Percentiles rank a stretch among this genome's conserved stretches.
These are phyloP conservation scores for Adelphocoris suturalis DNA, from an alignment of 2,888 invertebrate species.

Conservation along the genomic window DNA sequence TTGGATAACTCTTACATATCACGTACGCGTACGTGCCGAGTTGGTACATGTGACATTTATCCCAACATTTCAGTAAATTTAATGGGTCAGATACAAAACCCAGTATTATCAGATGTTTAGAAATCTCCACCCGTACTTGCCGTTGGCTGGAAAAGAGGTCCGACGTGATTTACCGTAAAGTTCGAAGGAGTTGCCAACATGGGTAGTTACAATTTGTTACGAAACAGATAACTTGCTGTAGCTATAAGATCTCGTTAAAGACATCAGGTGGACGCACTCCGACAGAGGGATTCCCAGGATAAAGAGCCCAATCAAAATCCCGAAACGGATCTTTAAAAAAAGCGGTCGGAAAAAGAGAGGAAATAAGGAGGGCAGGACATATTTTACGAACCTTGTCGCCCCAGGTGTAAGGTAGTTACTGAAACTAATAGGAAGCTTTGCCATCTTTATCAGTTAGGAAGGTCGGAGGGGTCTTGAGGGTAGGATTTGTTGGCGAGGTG, in stretches of 20 bases:
- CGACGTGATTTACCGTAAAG: neutral
- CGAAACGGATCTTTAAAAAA: slow-evolving; percentile 30
- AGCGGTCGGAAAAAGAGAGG: slow-evolving; percentile 7
- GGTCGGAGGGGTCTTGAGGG: slow-evolving; percentile 47
- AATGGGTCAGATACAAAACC: no score
- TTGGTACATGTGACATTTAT: no score
- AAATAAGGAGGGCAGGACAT: slow-evolving; percentile 34
- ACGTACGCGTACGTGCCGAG: no score
- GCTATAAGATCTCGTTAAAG: neutral
- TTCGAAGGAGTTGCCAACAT: neutral
- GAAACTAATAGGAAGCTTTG: slow-evolving; percentile 71
- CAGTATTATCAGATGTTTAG: no score
- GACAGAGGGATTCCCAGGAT: slow-evolving; percentile 42
- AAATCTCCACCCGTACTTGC: no score
- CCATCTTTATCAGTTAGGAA: slow-evolving; percentile 68
- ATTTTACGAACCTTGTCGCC: slow-evolving; percentile 66
- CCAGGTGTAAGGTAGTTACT: slow-evolving; percentile 69
- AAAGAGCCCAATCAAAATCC: slow-evolving; percentile 53
- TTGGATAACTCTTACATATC: no score
- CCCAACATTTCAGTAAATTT: no score
- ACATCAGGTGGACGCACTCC: slow-evolving; percentile 16
- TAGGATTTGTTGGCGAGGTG: slow-evolving; percentile 39
- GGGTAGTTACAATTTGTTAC: neutral
- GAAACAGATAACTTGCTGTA: neutral
- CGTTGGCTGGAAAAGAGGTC: neutral